A percentile compares a stretch with the other conserved stretches of the same genome.
phyloP scores from a whole-genome alignment of 2,113 vertebrate genomes.

The Coregonus clupeaformis region DNA sequence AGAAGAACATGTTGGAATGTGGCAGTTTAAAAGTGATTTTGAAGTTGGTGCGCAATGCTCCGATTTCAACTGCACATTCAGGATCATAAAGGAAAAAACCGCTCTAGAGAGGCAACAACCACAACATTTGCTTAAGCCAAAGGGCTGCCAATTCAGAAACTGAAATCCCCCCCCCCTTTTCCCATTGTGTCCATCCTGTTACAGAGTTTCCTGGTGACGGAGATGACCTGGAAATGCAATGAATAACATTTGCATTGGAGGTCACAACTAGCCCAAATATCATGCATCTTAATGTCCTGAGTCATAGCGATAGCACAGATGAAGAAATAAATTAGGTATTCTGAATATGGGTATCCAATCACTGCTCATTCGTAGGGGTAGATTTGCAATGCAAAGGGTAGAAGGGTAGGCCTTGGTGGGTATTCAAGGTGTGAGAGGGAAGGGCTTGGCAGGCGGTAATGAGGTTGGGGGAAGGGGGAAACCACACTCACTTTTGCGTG shows the following conservation, averaged over 20 bases:
- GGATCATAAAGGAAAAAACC: not conserved
- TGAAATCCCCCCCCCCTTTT: conserved; percentile 4
- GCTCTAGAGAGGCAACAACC: not conserved
- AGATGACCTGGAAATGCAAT: conserved; percentile 64
- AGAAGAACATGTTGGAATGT: not conserved
- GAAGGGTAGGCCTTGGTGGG: conserved; percentile 61
- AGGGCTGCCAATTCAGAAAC: not conserved
- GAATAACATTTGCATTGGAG: conserved; percentile 66
- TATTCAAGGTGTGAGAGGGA: conserved; percentile 49
- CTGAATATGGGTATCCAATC: conserved; percentile 73
- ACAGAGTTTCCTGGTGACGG: conserved; percentile 43
- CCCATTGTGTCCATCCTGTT: conserved; percentile 47
- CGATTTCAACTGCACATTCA: not conserved
- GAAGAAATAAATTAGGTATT: conserved; percentile 72
- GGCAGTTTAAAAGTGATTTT: too few species aligned
- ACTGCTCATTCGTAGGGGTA: conserved; percentile 63
- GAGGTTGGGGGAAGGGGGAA: conserved; percentile 32
- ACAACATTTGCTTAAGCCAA: not conserved
- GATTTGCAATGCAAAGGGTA: conserved; percentile 67
- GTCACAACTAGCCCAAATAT: conserved; percentile 67
- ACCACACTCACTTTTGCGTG: conserved; percentile 41
- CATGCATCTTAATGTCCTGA: conserved; percentile 64
- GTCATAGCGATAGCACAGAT: conserved; percentile 50
- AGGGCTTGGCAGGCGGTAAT: conserved; percentile 58
- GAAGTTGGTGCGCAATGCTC: too few species aligned